Percentiles rank a stretch among this genome's conserved stretches.
phyloP scores from a whole-genome alignment of 2,113 vertebrate genomes.

The Equus quagga region DNA sequence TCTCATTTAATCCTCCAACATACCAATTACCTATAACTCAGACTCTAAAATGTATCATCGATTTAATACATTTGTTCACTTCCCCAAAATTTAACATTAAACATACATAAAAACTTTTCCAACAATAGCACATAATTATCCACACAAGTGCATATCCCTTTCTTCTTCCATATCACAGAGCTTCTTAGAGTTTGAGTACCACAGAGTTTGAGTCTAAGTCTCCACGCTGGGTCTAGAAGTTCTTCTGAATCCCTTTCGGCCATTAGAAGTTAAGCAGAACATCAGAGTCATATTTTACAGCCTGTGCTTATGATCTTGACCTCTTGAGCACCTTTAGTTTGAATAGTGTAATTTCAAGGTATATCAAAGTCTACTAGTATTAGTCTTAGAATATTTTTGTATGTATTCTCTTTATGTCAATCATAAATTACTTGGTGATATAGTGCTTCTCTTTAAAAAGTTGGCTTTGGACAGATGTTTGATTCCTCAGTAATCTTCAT shows the following conservation, averaged over 20 bases:
- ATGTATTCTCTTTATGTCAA: background rate
- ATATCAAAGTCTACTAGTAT: background rate
- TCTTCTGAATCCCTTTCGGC: background rate
- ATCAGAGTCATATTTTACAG: background rate
- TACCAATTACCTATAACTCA: background rate
- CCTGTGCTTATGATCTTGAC: background rate
- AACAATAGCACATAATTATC: background rate
- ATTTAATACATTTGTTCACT: slow-evolving; percentile 14
- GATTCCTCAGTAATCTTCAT: background rate
- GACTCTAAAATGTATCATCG: background rate
- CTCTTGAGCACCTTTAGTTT: background rate
- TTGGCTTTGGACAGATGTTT: background rate
- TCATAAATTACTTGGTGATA: background rate
- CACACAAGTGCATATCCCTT: background rate
- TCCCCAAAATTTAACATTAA: slow-evolving; percentile 7
- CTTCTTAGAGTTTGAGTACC: background rate
- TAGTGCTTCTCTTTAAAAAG: background rate
- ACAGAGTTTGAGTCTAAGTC: background rate
- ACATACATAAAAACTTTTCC: background rate
- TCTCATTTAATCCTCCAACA: background rate
- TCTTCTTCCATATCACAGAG: background rate
- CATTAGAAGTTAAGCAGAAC: background rate
- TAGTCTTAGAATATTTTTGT: slow-evolving; percentile 3
- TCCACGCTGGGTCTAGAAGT: background rate
- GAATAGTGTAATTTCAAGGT: slow-evolving; percentile 15